A percentile compares a stretch with the other conserved stretches of the same genome.
Conservation (phyloP, 2,797 vertebrate species). For the Etheostoma perlongum region DNA sequence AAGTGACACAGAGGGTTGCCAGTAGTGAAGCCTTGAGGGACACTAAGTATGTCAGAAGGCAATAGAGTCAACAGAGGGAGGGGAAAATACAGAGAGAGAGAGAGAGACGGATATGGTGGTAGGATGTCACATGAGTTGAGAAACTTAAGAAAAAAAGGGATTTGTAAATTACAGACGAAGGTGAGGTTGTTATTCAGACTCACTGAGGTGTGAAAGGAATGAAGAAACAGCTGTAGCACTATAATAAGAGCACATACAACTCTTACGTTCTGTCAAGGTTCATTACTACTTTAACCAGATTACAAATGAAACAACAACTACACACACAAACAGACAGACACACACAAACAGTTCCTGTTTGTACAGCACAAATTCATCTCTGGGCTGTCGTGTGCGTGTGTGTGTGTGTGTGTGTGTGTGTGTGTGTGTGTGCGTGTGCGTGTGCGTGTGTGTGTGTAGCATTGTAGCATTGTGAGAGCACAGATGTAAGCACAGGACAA, state of each 20-base stretch:
- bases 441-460: neutral
- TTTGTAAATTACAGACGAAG: conserved; percentile 53
- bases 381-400: neutral
- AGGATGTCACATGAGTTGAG: conserved; percentile 18
- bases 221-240: conserved; percentile 56
- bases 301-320: conserved; percentile 24
- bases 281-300: conserved; percentile 37
- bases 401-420: neutral
- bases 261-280: conserved; percentile 37
- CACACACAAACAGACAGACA: conserved; percentile 3
- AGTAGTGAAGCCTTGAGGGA: conserved; percentile 65
- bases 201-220: conserved; percentile 67
- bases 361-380: neutral
- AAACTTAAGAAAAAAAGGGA: conserved; percentile 36
- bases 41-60: conserved; percentile 65
- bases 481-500: conserved; percentile 48
- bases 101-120: conserved; percentile 4
- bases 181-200: conserved; percentile 64
- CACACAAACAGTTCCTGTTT: neutral
- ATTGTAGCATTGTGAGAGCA: conserved; percentile 27
- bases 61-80: conserved; percentile 52
- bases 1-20: conserved; percentile 70
- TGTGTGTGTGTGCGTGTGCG: neutral
- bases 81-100: conserved; percentile 12
- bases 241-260: conserved; percentile 47